Conservation (phyloP, 2,113 vertebrate species). For the Melanerpes aurifrons region DNA sequence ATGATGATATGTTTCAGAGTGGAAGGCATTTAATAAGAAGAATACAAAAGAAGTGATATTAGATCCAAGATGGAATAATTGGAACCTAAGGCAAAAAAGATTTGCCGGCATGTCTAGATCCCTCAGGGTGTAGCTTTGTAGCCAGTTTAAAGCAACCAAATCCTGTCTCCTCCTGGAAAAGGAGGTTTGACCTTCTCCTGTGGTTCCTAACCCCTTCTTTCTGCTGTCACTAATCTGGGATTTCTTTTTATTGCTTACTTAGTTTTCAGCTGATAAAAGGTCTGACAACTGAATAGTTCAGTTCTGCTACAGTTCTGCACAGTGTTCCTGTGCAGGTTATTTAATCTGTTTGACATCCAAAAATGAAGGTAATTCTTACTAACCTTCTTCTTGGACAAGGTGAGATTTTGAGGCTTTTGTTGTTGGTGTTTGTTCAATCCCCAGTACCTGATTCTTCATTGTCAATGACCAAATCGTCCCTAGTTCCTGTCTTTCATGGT, state of each 20-base stretch:
- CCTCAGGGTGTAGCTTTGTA: neutral
- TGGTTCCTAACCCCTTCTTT: neutral
- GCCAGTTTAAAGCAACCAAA: neutral
- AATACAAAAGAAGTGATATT: neutral
- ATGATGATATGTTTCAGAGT: neutral
- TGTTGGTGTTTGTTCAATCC: neutral
- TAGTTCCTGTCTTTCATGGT: neutral
- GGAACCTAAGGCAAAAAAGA: neutral
- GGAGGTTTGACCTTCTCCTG: neutral
- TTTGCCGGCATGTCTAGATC: neutral
- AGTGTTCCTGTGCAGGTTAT: neutral
- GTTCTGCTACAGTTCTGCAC: neutral
- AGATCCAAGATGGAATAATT: neutral
- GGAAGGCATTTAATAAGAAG: neutral
- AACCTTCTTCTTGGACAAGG: neutral
- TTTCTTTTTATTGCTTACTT: neutral
- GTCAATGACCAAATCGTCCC: neutral
- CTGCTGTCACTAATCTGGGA: neutral
- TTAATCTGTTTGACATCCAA: neutral
- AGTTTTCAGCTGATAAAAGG: neutral
- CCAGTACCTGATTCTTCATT: neutral
- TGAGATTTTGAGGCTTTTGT: neutral
- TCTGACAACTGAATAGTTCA: neutral
- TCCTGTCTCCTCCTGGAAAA: neutral
- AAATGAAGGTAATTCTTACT: neutral